These are phyloP conservation scores for Scaptomyza tumidula DNA, from an alignment of 2,888 invertebrate species.

Conservation along the genomic window DNA sequence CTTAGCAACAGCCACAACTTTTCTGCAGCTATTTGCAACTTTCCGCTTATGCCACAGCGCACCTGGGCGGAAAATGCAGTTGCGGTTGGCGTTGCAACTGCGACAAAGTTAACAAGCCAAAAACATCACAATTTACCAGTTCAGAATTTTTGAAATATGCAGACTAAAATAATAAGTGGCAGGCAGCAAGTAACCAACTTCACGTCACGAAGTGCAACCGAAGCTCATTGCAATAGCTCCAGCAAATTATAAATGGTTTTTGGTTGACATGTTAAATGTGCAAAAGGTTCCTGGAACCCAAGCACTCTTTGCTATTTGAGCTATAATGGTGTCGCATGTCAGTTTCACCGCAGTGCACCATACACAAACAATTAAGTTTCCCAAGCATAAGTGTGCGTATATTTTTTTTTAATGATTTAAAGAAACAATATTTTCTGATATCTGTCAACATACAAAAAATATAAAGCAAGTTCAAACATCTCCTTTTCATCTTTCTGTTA, in stretches of 20 bases:
- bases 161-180: constrained; percentile 38
- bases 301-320: no score
- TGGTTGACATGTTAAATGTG: not conserved
- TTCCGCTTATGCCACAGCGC: not conserved
- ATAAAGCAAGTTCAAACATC: no score
- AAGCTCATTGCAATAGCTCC: constrained; percentile 27
- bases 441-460: no score
- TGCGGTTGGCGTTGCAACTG: no score
- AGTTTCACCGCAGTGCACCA: no score
- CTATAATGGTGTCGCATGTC: no score
- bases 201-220: constrained; percentile 23
- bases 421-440: no score
- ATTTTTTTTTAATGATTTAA: no score
- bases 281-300: not conserved
- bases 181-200: constrained; percentile 17
- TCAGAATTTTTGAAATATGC: constrained; percentile 54
- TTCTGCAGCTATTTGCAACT: constrained; percentile 11
- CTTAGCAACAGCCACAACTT: constrained; percentile 30
- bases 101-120: constrained; percentile 23
- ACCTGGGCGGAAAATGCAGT: constrained; percentile 3
- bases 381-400: not conserved
- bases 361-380: no score
- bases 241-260: constrained; percentile 21
- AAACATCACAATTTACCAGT: constrained; percentile 40
- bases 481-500: not conserved